Evolutionary conservation across 2,797 vertebrate genomes (phyloP), one percentile per base, ranked within the genome.

Genomic region (Parauchenoglanis ngamensis): DNA sequence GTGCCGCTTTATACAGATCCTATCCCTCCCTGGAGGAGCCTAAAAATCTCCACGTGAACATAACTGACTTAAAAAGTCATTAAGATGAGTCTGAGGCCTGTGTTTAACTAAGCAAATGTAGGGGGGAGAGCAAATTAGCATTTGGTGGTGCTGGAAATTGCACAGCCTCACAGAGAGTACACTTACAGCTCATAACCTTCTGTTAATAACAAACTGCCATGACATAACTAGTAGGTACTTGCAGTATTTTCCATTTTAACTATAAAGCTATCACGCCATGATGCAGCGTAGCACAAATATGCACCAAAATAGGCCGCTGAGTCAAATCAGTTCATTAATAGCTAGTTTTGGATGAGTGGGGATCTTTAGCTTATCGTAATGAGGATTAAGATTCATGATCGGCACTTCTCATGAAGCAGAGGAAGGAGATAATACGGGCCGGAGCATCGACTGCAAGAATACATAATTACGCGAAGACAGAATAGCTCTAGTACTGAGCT

Each of bases 61-160:
- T 57, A 83, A 63, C 85, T 83, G 85, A 57, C 84, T 90, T 85
- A 85, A 87, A 86, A 89, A 89, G 81, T 86, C 86, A 86, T 89
- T 89, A 90, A 83, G 90, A 88, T 79, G 78, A 61, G 84, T 86
- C 77, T 44, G 56, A 65, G 70, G 73, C 52, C 61, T 59, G 83
- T 83, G 46, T 88, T 90, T 89, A 90, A 90, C 81, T 75, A 83
- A 65, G 76, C 65, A 77, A 84, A 85, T 44, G 61, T 72, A 80
- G 56, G 31, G 57, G 67, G 49, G 5, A 49, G 25, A 44, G 70
- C 54, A 44, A 57, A 57, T 57, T 23, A 13, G 35, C 49, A 46
- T 80, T 73, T 54, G 57, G 68, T 72, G 63, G 52, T 23, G 86
- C 40, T 65, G 46, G 54, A 7, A 75, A 83, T 65, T 75, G 57